These are phyloP conservation scores for Sebastes schlegelii DNA, from an alignment of 2,113 vertebrate species.

Conservation along the genomic window DNA sequence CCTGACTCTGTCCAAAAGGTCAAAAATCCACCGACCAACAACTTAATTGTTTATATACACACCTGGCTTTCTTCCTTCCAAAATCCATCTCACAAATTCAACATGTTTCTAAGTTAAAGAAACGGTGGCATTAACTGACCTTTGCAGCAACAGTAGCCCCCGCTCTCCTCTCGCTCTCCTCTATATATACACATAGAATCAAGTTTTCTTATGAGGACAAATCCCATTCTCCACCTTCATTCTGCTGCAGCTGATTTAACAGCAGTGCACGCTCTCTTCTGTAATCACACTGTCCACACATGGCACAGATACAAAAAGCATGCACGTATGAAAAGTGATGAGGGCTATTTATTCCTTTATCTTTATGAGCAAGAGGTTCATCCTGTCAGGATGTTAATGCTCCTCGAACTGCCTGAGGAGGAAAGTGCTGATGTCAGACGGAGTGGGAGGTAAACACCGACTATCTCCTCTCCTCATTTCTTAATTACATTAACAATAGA, in stretches of 20 bases:
- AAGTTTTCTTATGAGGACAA: background rate
- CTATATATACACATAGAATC: too few relatives aligned
- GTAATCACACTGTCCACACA: background rate
- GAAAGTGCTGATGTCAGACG: constrained; percentile 10
- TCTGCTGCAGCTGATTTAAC: background rate
- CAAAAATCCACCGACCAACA: too few relatives aligned
- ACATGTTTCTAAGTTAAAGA: too few relatives aligned
- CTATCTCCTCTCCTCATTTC: background rate
- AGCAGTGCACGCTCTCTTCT: background rate
- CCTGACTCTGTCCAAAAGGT: too few relatives aligned
- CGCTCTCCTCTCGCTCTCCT: too few relatives aligned
- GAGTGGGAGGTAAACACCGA: background rate
- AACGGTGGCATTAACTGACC: too few relatives aligned
- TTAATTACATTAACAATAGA: constrained; percentile 11
- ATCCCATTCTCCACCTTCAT: background rate
- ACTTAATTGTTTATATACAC: too few relatives aligned
- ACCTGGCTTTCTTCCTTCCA: too few relatives aligned
- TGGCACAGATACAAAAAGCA: background rate
- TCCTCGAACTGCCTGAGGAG: background rate
- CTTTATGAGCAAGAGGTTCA: background rate
- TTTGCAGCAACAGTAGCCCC: too few relatives aligned
- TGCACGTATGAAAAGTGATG: background rate
- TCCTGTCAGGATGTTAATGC: background rate
- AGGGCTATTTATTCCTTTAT: constrained; percentile 10
- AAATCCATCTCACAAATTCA: too few relatives aligned